Evolutionary conservation across 2,113 vertebrate genomes (phyloP), one percentile per base, ranked within the genome.

Genomic region (Siniperca knerii): DNA sequence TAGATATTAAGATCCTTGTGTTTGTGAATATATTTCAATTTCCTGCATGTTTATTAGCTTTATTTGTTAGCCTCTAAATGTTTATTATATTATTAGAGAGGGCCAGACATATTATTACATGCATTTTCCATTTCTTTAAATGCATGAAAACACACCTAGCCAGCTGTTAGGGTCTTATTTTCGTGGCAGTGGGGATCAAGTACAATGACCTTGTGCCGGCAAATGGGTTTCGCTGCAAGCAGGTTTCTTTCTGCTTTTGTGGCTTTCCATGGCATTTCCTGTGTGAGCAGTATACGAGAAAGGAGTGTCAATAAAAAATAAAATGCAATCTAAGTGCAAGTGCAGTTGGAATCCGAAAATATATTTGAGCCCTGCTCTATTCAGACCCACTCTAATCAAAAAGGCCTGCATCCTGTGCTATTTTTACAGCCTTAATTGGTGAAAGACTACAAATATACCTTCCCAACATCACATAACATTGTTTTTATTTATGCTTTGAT

Each of bases 191-290:
- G 57, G 25, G 33, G 74, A 70, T 61, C 2, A 54, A 76, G n/a
- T 57, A 23, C 70, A 79, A 52, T 62, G 52, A 77, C 82, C 65
- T 83, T 75, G 77, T 57, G 46, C 35, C 25, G 62, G 74, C 2
- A 76, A 71, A 70, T 4, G 42, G 35, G n/a, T 76, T 85, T 77
- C 25, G 18, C 33, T 82, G 50, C 33, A 68, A 83, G 50, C 29
- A 40, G n/a, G 33, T 29, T 74, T 77, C 35, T 61, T 44, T 21
- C 25, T 60, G 60, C 42, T 57, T 58, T 46, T 72, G 10, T 60
- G 11, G 33, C n/a, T 74, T 78, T 23, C 21, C 20, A 18, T 76
- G 46, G 13, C 29, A 6, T 50, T 60, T 9, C 37, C 25, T 44
- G 18, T 69, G 16, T 25, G 4, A 60, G 29, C 6, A 44, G 25